Evolutionary conservation across 2,113 vertebrate genomes (phyloP).

Genomic region (Bambusicola thoracicus): DNA sequence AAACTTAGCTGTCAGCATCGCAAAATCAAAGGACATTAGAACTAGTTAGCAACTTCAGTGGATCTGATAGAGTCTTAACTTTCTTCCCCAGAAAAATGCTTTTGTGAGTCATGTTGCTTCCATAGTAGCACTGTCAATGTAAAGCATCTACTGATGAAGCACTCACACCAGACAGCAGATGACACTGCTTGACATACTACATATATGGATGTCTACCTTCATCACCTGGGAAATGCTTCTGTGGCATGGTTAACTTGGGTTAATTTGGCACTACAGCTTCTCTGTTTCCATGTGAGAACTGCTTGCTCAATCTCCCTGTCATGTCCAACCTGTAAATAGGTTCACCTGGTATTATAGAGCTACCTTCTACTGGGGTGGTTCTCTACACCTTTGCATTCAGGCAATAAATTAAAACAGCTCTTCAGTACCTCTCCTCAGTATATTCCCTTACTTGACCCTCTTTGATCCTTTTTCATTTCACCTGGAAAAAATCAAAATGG

Average conservation of each 20-base stretch:
- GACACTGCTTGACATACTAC: background rate
- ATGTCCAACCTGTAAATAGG: background rate
- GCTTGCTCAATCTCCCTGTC: background rate
- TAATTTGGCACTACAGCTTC: background rate
- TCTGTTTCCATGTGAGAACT: background rate
- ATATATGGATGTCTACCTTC: background rate
- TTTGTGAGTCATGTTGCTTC: background rate
- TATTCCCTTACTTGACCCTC: background rate
- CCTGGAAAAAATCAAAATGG: background rate
- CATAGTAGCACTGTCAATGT: background rate
- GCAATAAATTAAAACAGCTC: background rate
- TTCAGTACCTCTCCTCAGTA: background rate
- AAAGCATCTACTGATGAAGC: background rate
- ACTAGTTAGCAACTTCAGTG: background rate
- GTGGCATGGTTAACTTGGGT: background rate
- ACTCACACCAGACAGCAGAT: background rate
- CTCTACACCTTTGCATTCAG: background rate
- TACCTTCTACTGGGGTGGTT: background rate
- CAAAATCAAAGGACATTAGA: background rate
- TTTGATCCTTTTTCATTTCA: background rate
- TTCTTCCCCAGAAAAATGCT: background rate
- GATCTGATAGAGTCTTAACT: background rate
- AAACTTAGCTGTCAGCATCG: background rate
- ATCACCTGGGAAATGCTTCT: background rate
- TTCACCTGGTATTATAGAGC: background rate